phyloP scores from a whole-genome alignment of 2,888 invertebrate genomes.

The Drosophila nigricruria region DNA sequence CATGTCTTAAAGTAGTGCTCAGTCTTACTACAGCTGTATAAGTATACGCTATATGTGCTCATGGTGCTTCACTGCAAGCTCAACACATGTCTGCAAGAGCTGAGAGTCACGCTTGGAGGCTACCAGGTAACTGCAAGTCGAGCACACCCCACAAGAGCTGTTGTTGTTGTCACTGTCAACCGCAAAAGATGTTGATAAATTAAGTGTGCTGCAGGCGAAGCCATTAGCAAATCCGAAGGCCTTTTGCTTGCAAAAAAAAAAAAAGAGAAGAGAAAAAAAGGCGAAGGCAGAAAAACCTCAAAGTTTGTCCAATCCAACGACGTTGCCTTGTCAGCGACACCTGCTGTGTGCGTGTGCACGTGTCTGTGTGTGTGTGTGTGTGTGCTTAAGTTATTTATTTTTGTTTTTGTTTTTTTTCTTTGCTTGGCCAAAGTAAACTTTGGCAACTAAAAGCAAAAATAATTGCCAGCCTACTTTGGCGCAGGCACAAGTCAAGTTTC shows the following conservation, averaged over 20 bases:
- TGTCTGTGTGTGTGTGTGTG: constrained; percentile 7
- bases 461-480: constrained; percentile 49
- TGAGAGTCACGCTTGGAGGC: background rate
- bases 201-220: constrained; percentile 56
- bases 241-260: constrained; percentile 9
- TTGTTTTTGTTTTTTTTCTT: constrained; percentile 7
- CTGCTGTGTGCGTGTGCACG: constrained; percentile 45
- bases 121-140: background rate
- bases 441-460: constrained; percentile 42
- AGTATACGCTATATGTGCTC: too few species aligned
- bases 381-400: constrained; percentile 40
- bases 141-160: background rate
- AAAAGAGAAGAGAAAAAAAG: background rate
- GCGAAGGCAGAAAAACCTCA: constrained; percentile 9
- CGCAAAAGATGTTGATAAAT: constrained; percentile 69
- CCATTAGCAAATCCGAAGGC: constrained; percentile 54
- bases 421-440: constrained; percentile 33
- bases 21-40: too few species aligned
- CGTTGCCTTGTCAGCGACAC: constrained; percentile 58
- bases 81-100: background rate
- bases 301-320: constrained; percentile 11
- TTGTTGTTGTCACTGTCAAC: constrained; percentile 57
- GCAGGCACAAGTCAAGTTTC: constrained; percentile 35
- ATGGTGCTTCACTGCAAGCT: too few species aligned
- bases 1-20: too few species aligned